Conservation (phyloP, 53 echinoderm and acorn worm genomes). For the Astropecten irregularis region DNA sequence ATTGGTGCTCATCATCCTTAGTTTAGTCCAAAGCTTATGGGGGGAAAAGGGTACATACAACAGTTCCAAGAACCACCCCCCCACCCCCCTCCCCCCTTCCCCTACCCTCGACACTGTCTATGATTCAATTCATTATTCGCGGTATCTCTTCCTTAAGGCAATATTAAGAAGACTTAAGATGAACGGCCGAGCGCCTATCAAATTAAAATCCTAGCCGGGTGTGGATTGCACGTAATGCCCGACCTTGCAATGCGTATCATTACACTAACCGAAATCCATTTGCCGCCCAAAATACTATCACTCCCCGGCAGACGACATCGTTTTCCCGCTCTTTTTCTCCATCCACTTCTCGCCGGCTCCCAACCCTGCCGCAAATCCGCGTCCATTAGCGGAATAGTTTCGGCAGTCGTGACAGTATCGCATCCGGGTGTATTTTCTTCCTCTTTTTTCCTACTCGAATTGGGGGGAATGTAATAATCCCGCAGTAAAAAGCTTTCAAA, state of each 20-base stretch:
- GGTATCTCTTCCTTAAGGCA: no score
- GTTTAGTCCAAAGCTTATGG: no score
- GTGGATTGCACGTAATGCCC: background rate
- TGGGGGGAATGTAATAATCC: conserved; percentile 14
- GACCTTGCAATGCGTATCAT: background rate
- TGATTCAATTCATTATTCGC: no score
- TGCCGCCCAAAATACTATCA: conserved; percentile 26
- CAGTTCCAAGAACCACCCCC: no score
- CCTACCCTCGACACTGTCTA: no score
- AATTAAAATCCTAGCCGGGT: background rate
- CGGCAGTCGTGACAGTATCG: conserved; percentile 44
- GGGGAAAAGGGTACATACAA: no score
- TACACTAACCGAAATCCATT: background rate
- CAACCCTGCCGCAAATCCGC: conserved; percentile 10
- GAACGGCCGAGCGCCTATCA: background rate
- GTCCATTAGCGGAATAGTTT: conserved; percentile 51
- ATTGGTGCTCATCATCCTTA: no score
- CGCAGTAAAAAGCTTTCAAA: conserved; percentile 9
- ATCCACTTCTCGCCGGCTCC: background rate
- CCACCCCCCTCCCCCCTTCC: no score
- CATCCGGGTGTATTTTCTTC: conserved; percentile 28
- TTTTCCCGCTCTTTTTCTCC: background rate
- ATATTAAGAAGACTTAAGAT: no score
- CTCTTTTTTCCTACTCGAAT: no score
- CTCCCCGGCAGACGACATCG: conserved; percentile 15